phyloP scores from a whole-genome alignment of 2,113 vertebrate species.

The Semnornis frantzii region DNA sequence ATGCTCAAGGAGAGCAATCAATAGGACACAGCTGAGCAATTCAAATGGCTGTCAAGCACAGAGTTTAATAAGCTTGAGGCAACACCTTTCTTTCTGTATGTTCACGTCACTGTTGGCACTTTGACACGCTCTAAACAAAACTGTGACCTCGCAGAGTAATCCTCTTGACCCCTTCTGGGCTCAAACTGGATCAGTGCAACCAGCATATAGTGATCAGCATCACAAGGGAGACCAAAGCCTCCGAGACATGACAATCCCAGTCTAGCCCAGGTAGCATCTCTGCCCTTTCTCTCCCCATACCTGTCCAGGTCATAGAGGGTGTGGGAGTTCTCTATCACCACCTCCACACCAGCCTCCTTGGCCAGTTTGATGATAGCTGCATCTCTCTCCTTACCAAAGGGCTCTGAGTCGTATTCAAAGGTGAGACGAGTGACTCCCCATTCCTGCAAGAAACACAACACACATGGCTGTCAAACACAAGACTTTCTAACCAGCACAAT shows the following conservation, averaged over 20 bases:
- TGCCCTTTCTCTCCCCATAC: conserved; percentile 68
- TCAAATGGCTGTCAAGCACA: background rate
- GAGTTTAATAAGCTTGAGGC: conserved; percentile 27
- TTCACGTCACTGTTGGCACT: conserved; percentile 4
- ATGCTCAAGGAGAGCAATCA: background rate
- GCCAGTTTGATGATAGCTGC: conserved; percentile 94
- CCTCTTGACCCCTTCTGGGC: background rate
- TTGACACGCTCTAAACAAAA: background rate
- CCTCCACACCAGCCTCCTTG: conserved; percentile 92
- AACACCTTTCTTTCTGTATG: conserved; percentile 3
- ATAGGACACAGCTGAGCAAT: background rate
- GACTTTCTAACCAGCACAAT: background rate
- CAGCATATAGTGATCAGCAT: rapidly evolving
- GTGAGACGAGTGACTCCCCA: conserved; percentile 93
- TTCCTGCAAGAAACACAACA: conserved; percentile 79
- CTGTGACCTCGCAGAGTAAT: background rate
- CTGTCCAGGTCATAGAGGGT: conserved; percentile 94
- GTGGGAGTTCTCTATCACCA: conserved; percentile 90
- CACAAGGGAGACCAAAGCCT: background rate
- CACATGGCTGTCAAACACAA: background rate
- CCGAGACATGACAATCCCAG: background rate
- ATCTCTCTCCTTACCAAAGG: conserved; percentile 94
- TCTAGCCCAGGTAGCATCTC: background rate
- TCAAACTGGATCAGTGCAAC: background rate
- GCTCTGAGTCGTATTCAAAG: conserved; percentile 95